A percentile compares a stretch with the other conserved stretches of the same genome.
Conservation (phyloP, 2,888 invertebrate genomes). For the Drosophila algonquin region DNA sequence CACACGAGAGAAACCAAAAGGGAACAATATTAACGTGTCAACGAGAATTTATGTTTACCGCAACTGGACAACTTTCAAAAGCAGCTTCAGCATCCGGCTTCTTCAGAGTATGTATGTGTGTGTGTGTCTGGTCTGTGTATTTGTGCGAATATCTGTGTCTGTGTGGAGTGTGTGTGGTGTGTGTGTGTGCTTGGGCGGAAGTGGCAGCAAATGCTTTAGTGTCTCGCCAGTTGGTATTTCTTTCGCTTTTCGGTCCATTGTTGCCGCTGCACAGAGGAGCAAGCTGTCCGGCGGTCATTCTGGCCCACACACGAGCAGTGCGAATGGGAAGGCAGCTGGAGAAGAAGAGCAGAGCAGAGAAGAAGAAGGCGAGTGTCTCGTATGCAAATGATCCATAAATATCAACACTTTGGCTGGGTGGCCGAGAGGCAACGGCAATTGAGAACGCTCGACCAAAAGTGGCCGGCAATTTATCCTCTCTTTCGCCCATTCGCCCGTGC, state of each 20-base stretch:
- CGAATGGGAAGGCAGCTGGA: slow-evolving; percentile 20
- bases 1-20: slow-evolving; percentile 61
- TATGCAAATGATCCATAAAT: slow-evolving; percentile 80
- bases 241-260: slow-evolving; percentile 51
- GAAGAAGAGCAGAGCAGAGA: neutral
- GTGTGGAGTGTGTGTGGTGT: slow-evolving; percentile 16
- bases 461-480: slow-evolving; percentile 66
- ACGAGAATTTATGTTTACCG: slow-evolving; percentile 80
- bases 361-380: slow-evolving; percentile 41
- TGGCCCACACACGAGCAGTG: slow-evolving; percentile 12
- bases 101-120: slow-evolving; percentile 14
- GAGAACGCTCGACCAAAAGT: slow-evolving; percentile 69
- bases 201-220: slow-evolving; percentile 78
- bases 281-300: neutral
- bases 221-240: slow-evolving; percentile 74
- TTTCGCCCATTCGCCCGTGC: slow-evolving; percentile 8
- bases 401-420: slow-evolving; percentile 67
- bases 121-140: slow-evolving; percentile 18
- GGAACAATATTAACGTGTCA: slow-evolving; percentile 79
- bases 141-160: slow-evolving; percentile 5
- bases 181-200: slow-evolving; percentile 54
- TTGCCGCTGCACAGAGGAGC: slow-evolving; percentile 29
- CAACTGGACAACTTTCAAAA: slow-evolving; percentile 79
- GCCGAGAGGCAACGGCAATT: slow-evolving; percentile 46
- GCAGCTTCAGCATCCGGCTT: slow-evolving; percentile 61